Evolutionary conservation across 2,888 invertebrate genomes (phyloP).

Genomic region (Aquatica leii): DNA sequence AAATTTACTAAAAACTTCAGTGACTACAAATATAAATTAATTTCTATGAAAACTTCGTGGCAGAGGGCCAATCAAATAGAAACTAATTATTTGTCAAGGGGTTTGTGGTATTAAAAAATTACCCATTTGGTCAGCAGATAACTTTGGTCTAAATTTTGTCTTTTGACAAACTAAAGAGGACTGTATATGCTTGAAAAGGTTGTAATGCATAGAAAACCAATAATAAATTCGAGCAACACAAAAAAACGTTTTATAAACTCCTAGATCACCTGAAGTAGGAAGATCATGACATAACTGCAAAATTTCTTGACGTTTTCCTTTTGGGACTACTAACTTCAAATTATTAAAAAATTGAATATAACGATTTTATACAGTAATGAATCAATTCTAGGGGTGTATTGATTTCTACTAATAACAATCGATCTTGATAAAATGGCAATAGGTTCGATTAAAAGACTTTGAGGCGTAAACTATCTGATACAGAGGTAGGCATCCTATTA

Average conservation of each 20-base stretch:
- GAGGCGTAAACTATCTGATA: background rate
- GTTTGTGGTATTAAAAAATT: too few relatives aligned
- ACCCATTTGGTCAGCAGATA: too few relatives aligned
- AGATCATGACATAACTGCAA: slow-evolving; percentile 33
- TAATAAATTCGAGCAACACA: slow-evolving; percentile 33
- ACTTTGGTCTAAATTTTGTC: too few relatives aligned
- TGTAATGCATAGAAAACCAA: slow-evolving; percentile 42
- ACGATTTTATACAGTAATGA: background rate
- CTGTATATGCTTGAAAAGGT: too few relatives aligned
- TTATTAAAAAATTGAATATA: slow-evolving; percentile 10
- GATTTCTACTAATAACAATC: too few relatives aligned
- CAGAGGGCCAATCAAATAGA: slow-evolving; percentile 27
- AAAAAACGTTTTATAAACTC: slow-evolving; percentile 39
- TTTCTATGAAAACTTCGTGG: slow-evolving; percentile 17
- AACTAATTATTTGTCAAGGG: slow-evolving; percentile 25
- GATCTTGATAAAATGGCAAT: slow-evolving; percentile 8
- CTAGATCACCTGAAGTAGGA: slow-evolving; percentile 39
- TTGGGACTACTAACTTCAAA: slow-evolving; percentile 38
- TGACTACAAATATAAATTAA: slow-evolving; percentile 29
- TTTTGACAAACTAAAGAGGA: too few relatives aligned
- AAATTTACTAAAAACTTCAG: slow-evolving; percentile 21
- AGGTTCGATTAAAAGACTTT: background rate
- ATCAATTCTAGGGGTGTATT: background rate
- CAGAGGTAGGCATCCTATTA: too few relatives aligned
- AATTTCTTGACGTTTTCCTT: slow-evolving; percentile 32